These are phyloP conservation scores for Andrena fulva DNA, from an alignment of 2,888 invertebrate genomes.

Conservation along the genomic window DNA sequence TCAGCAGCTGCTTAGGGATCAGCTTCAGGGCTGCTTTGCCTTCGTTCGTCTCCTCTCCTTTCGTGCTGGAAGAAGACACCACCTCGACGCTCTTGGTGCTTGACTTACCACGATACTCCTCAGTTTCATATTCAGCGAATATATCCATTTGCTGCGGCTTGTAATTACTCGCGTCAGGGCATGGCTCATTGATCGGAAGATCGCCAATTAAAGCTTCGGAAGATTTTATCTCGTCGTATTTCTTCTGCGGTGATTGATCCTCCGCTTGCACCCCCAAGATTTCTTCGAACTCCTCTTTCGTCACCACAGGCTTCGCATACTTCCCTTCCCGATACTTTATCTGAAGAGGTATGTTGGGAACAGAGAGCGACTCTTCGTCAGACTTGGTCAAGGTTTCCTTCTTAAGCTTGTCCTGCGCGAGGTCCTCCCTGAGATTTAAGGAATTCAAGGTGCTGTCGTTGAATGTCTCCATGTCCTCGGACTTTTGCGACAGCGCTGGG, in stretches of 20 bases:
- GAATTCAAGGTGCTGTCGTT: constrained; percentile 32
- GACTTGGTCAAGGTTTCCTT: constrained; percentile 44
- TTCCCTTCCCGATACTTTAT: constrained; percentile 60
- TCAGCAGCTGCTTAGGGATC: constrained; percentile 78
- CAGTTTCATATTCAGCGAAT: constrained; percentile 73
- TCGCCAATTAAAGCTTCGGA: constrained; percentile 33
- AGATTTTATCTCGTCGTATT: constrained; percentile 36
- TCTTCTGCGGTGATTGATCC: constrained; percentile 25
- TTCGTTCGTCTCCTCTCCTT: constrained; percentile 58
- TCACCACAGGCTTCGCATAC: constrained; percentile 12
- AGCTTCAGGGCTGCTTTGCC: constrained; percentile 73
- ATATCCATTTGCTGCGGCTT: constrained; percentile 75
- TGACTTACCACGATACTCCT: constrained; percentile 39
- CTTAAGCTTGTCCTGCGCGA: constrained; percentile 27
- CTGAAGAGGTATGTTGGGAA: constrained; percentile 60
- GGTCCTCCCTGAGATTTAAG: constrained; percentile 14
- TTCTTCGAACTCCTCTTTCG: constrained; percentile 47
- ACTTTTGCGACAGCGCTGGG: constrained; percentile 78
- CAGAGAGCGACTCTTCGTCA: constrained; percentile 49
- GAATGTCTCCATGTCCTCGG: constrained; percentile 70
- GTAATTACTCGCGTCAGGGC: constrained; percentile 24
- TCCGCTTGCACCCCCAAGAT: constrained; percentile 39
- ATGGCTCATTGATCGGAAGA: constrained; percentile 46
- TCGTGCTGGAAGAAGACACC: constrained; percentile 34
- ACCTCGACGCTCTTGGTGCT: constrained; percentile 12